A percentile compares a stretch with the other conserved stretches of the same genome.
phyloP scores from a whole-genome alignment of 2,113 vertebrate species.

The Syngnathoides biaculeatus region DNA sequence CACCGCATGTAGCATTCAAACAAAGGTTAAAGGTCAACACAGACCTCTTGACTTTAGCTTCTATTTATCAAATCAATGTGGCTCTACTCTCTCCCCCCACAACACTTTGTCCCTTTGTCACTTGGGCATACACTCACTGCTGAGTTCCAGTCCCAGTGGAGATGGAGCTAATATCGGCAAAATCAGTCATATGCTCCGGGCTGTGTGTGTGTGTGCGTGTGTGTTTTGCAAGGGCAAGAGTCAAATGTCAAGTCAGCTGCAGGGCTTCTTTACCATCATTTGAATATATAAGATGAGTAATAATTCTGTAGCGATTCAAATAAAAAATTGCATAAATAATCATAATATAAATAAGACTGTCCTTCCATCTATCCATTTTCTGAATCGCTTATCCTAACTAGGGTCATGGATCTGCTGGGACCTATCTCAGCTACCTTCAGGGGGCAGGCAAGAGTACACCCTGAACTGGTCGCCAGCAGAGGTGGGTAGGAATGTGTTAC shows the following conservation, averaged over 20 bases:
- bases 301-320: constrained; percentile 12
- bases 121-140: constrained; percentile 13
- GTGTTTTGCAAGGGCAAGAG: constrained; percentile 38
- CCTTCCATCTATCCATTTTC: too few relatives aligned
- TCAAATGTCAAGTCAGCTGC: constrained; percentile 54
- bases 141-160: constrained; percentile 42
- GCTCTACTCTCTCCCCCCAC: not conserved
- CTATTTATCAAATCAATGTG: constrained; percentile 51
- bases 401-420: too few relatives aligned
- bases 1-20: constrained; percentile 5
- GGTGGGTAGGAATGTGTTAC: too few relatives aligned
- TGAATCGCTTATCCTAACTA: too few relatives aligned
- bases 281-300: constrained; percentile 18
- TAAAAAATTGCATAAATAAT: not conserved
- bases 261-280: constrained; percentile 47
- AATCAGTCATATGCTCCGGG: constrained; percentile 51
- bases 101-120: constrained; percentile 6
- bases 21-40: constrained; percentile 54
- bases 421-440: too few relatives aligned
- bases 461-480: too few relatives aligned
- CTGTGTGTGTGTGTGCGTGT: constrained; percentile 16
- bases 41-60: constrained; percentile 53
- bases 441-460: too few relatives aligned
- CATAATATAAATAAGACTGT: not conserved
- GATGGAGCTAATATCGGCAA: constrained; percentile 47